phyloP scores from a whole-genome alignment of 2,113 vertebrate species.

The Spermophilus dauricus region DNA sequence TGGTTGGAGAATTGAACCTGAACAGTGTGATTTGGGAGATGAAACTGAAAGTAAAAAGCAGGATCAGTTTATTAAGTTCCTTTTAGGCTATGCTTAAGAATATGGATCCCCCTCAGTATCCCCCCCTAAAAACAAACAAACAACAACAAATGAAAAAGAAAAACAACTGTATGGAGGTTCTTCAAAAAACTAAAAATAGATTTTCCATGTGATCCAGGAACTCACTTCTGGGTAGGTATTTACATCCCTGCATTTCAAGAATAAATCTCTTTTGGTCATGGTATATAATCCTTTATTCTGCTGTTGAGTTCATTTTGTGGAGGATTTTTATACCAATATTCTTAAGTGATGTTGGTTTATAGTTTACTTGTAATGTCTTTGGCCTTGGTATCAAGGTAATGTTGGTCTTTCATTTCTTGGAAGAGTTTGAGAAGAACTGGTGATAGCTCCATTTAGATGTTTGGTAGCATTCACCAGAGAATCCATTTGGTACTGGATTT shows the following conservation, averaged over 20 bases:
- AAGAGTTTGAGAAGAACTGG: neutral
- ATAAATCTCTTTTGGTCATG: neutral
- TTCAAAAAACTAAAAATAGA: neutral
- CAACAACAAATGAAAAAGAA: too few relatives aligned
- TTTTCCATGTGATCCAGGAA: neutral
- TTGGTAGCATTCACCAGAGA: neutral
- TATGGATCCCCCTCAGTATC: neutral
- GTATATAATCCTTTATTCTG: neutral
- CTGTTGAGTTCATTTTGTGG: neutral
- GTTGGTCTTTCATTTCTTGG: neutral
- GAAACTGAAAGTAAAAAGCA: constrained; percentile 23
- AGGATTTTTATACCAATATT: neutral
- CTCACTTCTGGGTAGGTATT: neutral
- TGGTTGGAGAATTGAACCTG: neutral
- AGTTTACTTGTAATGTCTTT: neutral
- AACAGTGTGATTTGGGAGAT: neutral
- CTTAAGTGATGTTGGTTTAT: neutral
- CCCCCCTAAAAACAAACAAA: neutral
- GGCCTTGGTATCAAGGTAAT: neutral
- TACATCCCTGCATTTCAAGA: neutral
- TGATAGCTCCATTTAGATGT: neutral
- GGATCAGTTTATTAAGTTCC: neutral
- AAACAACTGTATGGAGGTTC: neutral
- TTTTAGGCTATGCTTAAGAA: neutral
- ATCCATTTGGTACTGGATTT: neutral